Conservation (phyloP, 2,888 invertebrate species). For the Fragum whitleyi region DNA sequence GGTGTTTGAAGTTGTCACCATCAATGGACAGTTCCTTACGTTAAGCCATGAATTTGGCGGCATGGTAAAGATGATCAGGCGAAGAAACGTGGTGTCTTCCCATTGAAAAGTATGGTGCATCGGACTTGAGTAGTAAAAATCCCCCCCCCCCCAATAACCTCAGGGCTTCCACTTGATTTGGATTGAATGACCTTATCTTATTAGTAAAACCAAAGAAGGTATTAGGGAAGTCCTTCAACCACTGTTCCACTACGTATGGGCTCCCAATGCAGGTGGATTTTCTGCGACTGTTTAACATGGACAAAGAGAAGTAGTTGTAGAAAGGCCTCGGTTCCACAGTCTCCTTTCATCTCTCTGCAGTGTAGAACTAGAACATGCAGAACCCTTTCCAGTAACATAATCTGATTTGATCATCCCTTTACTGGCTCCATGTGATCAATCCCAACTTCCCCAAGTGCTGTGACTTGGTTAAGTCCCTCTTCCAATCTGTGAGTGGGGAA, state of each 20-base stretch:
- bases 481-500: not conserved
- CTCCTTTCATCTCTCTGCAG: too few relatives aligned
- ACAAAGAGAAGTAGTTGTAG: slow-evolving; percentile 36
- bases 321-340: slow-evolving; percentile 43
- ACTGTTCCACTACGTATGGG: slow-evolving; percentile 2
- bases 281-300: too few relatives aligned
- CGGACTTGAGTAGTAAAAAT: slow-evolving; percentile 23
- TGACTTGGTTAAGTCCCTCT: not conserved
- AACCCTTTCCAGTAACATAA: slow-evolving; percentile 18
- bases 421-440: slow-evolving; percentile 34
- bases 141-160: not conserved
- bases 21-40: too few relatives aligned
- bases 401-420: too few relatives aligned
- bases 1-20: too few relatives aligned
- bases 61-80: slow-evolving; percentile 2
- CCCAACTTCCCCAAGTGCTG: slow-evolving; percentile 33
- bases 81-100: not conserved
- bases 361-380: slow-evolving; percentile 42
- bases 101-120: slow-evolving; percentile 20
- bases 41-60: not conserved
- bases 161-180: slow-evolving; percentile 10
- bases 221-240: too few relatives aligned
- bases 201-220: too few relatives aligned
- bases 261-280: too few relatives aligned
- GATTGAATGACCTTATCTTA: slow-evolving; percentile 8